A percentile compares a stretch with the other conserved stretches of the same genome.
phyloP scores from a whole-genome alignment of 2,113 vertebrate species.

The Odocoileus hemionus region DNA sequence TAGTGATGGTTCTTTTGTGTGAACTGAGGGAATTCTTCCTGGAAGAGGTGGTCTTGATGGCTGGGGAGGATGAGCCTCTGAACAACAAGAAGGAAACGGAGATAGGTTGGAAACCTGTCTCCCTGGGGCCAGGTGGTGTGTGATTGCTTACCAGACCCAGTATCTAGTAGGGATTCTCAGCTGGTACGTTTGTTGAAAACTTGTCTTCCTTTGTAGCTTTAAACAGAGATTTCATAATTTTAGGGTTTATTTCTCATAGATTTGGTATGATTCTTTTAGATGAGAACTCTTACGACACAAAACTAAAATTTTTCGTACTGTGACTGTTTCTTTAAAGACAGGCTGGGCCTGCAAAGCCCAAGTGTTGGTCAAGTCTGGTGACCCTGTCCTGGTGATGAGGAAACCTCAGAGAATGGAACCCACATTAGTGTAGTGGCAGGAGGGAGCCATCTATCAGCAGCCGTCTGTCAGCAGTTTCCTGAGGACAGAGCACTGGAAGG shows the following conservation, averaged over 20 bases:
- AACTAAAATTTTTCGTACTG: background rate
- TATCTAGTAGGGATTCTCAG: background rate
- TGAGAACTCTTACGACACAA: background rate
- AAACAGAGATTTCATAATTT: background rate
- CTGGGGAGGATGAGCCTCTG: background rate
- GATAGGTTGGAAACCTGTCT: background rate
- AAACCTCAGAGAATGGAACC: background rate
- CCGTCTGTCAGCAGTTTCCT: background rate
- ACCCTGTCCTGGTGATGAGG: background rate
- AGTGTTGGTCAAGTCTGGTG: background rate
- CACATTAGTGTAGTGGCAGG: rapidly evolving
- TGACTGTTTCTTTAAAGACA: background rate
- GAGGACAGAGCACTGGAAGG: background rate
- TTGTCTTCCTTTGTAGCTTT: background rate
- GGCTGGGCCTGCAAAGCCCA: background rate
- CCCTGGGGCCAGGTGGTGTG: too few relatives aligned
- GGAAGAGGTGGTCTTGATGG: background rate
- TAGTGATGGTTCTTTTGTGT: rapidly evolving
- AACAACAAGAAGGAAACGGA: rapidly evolving
- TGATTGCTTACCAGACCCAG: background rate
- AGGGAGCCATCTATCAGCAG: background rate
- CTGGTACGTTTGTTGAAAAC: background rate
- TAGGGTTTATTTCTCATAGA: background rate
- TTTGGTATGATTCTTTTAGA: background rate
- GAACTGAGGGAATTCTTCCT: background rate